Conservation (phyloP, 2,113 vertebrate genomes). For the Phylloscopus trochiloides region DNA sequence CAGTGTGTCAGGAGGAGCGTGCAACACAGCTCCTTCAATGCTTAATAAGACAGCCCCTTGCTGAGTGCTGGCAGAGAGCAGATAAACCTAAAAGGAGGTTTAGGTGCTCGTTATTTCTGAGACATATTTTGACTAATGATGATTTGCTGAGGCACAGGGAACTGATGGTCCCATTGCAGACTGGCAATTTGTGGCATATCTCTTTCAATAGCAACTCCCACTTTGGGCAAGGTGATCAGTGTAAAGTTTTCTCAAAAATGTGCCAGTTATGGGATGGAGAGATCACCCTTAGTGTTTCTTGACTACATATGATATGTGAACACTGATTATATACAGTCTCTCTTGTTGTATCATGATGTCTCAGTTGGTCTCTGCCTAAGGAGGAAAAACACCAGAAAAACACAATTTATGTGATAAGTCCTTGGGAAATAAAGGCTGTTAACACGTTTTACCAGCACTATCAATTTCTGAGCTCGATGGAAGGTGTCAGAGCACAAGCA, state of each 20-base stretch:
- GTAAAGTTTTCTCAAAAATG: neutral
- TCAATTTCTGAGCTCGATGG: neutral
- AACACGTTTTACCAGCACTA: rapidly evolving
- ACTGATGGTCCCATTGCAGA: neutral
- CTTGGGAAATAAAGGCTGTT: neutral
- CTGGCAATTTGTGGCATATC: neutral
- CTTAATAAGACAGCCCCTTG: neutral
- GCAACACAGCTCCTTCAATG: neutral
- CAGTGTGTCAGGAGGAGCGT: neutral
- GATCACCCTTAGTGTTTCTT: neutral
- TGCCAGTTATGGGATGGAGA: neutral
- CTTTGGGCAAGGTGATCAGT: neutral
- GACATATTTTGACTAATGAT: neutral
- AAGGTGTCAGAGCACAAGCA: neutral
- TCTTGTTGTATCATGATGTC: neutral
- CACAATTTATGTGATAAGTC: neutral
- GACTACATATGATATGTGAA: neutral
- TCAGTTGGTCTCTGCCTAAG: neutral
- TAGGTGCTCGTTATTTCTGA: neutral
- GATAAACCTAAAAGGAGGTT: neutral
- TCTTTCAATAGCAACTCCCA: neutral
- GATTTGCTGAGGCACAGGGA: neutral
- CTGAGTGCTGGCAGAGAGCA: neutral
- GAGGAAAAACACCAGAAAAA: rapidly evolving
- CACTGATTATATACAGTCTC: neutral